Evolutionary conservation across 2,888 invertebrate species (phyloP).

Genomic region (Drosophila percnosoma): DNA sequence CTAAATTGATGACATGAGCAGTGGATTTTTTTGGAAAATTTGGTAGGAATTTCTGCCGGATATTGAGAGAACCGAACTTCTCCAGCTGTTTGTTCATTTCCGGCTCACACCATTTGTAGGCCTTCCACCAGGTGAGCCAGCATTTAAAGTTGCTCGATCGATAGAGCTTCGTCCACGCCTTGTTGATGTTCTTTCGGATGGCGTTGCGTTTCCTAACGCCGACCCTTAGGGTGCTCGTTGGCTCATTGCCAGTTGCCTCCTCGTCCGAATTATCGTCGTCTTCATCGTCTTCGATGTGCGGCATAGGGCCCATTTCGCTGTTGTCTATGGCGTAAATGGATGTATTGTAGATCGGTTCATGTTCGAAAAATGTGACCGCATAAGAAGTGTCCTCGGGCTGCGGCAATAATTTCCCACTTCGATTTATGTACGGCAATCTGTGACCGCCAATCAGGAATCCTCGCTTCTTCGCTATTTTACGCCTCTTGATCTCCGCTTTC

Average conservation of each 20-base stretch:
- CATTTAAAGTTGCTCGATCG: slow-evolving; percentile 36
- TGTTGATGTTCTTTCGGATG: slow-evolving; percentile 19
- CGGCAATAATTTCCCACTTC: slow-evolving; percentile 14
- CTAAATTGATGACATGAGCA: slow-evolving; percentile 3
- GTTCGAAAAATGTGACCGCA: slow-evolving; percentile 59
- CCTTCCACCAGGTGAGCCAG: slow-evolving; percentile 59
- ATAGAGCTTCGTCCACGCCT: slow-evolving; percentile 43
- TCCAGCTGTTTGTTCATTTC: slow-evolving; percentile 44
- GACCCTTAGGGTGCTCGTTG: background rate
- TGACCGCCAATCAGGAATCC: slow-evolving; percentile 50
- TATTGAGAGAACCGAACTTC: slow-evolving; percentile 22
- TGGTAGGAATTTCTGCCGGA: slow-evolving; percentile 34
- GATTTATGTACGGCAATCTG: slow-evolving; percentile 48
- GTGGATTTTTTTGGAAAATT: background rate
- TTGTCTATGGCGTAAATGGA: slow-evolving; percentile 19
- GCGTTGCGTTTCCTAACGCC: background rate
- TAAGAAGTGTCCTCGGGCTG: slow-evolving; percentile 55
- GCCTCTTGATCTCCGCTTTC: slow-evolving; percentile 18
- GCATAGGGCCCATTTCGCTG: background rate
- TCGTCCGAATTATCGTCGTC: slow-evolving; percentile 38
- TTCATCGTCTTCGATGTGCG: slow-evolving; percentile 5
- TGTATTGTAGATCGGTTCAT: slow-evolving; percentile 50
- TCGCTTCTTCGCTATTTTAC: background rate
- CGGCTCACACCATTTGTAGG: slow-evolving; percentile 59
- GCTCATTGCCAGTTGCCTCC: background rate